Base-by-base conservation (phyloP, 1,140 invertebrate genomes). In the Belonocnema kinseyi region DNA sequence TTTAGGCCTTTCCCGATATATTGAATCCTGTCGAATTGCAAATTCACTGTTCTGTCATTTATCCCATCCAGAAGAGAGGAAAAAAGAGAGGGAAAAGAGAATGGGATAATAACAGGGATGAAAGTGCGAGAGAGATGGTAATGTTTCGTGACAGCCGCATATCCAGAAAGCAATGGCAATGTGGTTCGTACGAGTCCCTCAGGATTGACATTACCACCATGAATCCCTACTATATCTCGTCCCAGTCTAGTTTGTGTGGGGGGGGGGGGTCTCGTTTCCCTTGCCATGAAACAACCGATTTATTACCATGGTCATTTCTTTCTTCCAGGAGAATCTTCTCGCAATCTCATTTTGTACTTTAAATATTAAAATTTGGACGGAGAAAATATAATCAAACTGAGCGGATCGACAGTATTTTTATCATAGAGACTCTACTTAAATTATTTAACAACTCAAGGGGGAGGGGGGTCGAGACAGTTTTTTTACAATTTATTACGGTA, bases 41-140 rank as follows among this genome's bases (percentile, higher is more conserved):
- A 66, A 66, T 66, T 66, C 58, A 66, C 58, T 66, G 26, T 66
- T 66, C 58, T 66, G 58, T 66, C 58, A 66, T 66, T 66, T 66
- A 66, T 66, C 58, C 58, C 58, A 17, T 26, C 11, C 19, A 8
- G 17, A 58, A 58, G 19, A 58, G 56, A 8, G 13, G 40, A 66
- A 66, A 58, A 58, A 58, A 13, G 26, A 4, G 0, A 4, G 5
- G 26, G 5, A 33, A 33, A 4, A 21, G 58, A 66, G 58, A 11
- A 66, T 40, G 26, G 13, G 58, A 40, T 46, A 66, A 66, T 66
- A 66, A 66, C 10, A 33, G 58, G 16, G 26, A 21, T 14, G 21
- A 40, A 66, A 66, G 58, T 66, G 58, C 58, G 58, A 66, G 58
- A 66, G 58, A 33, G 58, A 66, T 40, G 58, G 33, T 66, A 66